Evolutionary conservation across 2,113 vertebrate genomes (phyloP).

Genomic region (Bos indicus): DNA sequence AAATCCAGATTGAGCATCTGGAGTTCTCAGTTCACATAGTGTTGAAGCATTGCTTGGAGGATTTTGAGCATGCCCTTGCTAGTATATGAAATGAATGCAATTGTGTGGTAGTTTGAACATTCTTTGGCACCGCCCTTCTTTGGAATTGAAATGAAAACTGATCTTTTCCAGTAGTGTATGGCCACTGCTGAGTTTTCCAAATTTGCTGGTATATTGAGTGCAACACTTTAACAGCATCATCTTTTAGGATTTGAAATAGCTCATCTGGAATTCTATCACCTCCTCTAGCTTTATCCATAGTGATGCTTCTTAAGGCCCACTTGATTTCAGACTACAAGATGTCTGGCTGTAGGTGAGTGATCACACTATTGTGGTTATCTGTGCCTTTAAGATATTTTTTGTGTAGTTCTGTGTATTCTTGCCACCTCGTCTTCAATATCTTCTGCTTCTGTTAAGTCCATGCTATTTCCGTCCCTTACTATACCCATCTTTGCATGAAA

Average conservation of each 20-base stretch:
- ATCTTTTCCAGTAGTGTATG: background rate
- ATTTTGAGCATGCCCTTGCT: background rate
- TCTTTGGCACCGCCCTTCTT: background rate
- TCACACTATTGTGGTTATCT: background rate
- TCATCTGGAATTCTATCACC: background rate
- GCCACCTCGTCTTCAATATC: background rate
- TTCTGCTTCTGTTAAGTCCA: background rate
- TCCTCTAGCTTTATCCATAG: background rate
- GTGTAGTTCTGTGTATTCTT: background rate
- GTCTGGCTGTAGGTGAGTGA: background rate
- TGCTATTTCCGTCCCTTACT: background rate
- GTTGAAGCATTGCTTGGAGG: background rate
- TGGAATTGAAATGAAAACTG: background rate
- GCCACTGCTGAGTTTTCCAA: background rate
- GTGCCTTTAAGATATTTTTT: background rate
- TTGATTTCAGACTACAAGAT: background rate
- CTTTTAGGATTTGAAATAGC: background rate
- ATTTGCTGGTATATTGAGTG: background rate
- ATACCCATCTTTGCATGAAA: background rate
- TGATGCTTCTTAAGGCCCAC: background rate
- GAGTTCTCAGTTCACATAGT: background rate
- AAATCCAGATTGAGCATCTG: background rate
- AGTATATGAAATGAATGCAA: background rate
- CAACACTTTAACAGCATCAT: background rate
- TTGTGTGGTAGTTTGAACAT: background rate